Base-by-base conservation (phyloP, 2,888 invertebrate genomes). In the Parnassius orleans region DNA sequence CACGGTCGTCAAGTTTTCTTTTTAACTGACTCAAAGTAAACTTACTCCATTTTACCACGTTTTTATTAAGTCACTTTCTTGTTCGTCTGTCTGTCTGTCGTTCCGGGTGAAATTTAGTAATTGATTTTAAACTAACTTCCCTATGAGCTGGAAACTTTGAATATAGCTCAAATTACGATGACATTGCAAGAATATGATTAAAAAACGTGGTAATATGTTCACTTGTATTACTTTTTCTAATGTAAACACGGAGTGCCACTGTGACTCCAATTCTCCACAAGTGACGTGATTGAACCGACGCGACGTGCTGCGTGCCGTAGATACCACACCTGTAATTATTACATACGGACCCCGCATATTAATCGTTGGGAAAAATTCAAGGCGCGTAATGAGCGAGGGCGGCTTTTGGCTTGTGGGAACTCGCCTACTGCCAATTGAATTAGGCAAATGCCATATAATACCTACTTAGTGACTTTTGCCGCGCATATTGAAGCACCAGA, bases 351-450 rank as follows among this genome's bases (percentile, higher is more conserved):
- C 73, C 76, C 78, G 77, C 81, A 82, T 80, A 82, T 84, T 89
- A 88, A 87, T 89, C 85, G 87, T 80, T 86, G 85, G 86, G 86
- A 87, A 85, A 33, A 83, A 83, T 81, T 86, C 69, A 79, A 79
- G 76, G 72, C 72, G 64, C 72, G 72, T 80, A 83, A 83, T 75
- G 73, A 79, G 73, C 75, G 85, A 83, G 89, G 90, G 87, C 85
- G 86, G 82, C 84, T 84, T 84, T 83, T 78, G 83, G 79, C 84
- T 81, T 81, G 87, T 90, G 90, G 89, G 90, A 90, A 90, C 87
- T 74, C 80, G 78, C 90, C 79, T 78, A 84, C 87, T 89, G 90
- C 89, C 88, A 90, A 90, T 90, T 89, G 88, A 84, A 86, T 86
- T 86, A 86, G 87, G 89, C 86, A 87, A 87, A 84, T 87, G 81